Conservation (phyloP, 2,888 invertebrate genomes). For the Scaptomyza caliginosa region DNA sequence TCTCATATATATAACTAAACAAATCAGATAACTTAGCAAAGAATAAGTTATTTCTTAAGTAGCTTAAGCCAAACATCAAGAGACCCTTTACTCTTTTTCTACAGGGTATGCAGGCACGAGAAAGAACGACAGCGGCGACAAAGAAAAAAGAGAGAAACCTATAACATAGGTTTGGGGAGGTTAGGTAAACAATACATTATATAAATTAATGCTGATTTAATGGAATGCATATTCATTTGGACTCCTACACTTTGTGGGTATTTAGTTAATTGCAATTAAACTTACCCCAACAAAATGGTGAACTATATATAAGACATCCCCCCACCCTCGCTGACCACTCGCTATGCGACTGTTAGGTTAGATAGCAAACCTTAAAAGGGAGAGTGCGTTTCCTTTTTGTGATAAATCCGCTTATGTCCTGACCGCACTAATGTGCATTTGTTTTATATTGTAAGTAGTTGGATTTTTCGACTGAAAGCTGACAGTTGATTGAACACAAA, state of each 20-base stretch:
- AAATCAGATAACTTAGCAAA: too few species aligned
- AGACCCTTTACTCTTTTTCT: not conserved
- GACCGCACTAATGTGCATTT: constrained; percentile 12
- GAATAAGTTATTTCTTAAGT: too few species aligned
- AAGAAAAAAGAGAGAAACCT: constrained; percentile 5
- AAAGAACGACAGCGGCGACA: not conserved
- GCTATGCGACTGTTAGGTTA: not conserved
- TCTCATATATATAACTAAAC: too few species aligned
- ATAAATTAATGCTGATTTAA: constrained; percentile 79
- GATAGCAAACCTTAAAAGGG: constrained; percentile 12
- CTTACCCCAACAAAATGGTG: constrained; percentile 10
- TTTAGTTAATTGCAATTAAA: constrained; percentile 79
- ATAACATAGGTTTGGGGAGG: constrained; percentile 33
- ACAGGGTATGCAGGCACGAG: constrained; percentile 4
- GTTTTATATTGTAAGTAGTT: constrained; percentile 14
- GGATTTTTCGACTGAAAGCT: constrained; percentile 22
- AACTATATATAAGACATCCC: not conserved
- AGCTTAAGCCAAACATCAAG: too few species aligned
- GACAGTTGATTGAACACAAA: constrained; percentile 36
- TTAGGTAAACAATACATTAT: constrained; percentile 65
- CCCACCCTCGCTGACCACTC: not conserved
- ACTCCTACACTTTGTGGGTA: constrained; percentile 49
- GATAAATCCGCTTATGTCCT: constrained; percentile 43
- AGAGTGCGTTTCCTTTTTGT: not conserved
- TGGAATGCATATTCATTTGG: constrained; percentile 78